Evolutionary conservation across 2,797 vertebrate genomes (phyloP), one percentile per base, ranked within the genome.

Genomic region (Balearica regulorum): DNA sequence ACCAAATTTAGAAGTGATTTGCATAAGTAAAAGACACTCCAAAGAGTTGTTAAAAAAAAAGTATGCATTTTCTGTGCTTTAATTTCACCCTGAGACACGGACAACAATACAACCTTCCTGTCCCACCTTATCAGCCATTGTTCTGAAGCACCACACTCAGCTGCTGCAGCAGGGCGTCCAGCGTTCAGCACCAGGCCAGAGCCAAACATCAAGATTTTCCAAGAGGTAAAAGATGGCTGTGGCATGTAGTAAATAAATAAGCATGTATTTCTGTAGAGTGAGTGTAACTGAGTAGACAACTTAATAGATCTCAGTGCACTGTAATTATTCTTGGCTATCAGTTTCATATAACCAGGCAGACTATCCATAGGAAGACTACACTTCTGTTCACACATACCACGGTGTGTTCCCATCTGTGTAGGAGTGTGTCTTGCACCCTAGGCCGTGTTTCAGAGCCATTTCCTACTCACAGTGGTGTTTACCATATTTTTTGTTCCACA

Each of bases 341-440:
- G 9, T 54, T 71, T 60, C 8, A 10, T 29, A 31, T 24, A 22
- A 54, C 14, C n/a, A 20, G 16, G 35, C 0, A 61, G 37, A 55
- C 49, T 24, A 70, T 6, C 33, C 20, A n/a, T 3, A 58, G 25
- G 21, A 66, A 55, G 48, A 33, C 17, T 10, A 25, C 2, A 25
- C 15, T 49, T 39, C 44, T 62, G 39, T 35, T 88, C 48, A 46
- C 37, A 22, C 0, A 1, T 29, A 79, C 39, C 31, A 48, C 1
- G 4, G 16, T 16, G 17, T 18, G 13, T 37, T 62, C 24, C 20
- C 28, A 8, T 7, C 31, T 31, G 46, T 46, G n/a, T 8, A 12
- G 0, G 0, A 62, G 19, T 1, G 0, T 16, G 33, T 35, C 53
- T 18, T 26, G 37, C 20, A 44, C 28, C 8, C 24, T 3, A 43